Base-by-base conservation (phyloP, 2,113 vertebrate genomes). In the Saguinus midas region DNA sequence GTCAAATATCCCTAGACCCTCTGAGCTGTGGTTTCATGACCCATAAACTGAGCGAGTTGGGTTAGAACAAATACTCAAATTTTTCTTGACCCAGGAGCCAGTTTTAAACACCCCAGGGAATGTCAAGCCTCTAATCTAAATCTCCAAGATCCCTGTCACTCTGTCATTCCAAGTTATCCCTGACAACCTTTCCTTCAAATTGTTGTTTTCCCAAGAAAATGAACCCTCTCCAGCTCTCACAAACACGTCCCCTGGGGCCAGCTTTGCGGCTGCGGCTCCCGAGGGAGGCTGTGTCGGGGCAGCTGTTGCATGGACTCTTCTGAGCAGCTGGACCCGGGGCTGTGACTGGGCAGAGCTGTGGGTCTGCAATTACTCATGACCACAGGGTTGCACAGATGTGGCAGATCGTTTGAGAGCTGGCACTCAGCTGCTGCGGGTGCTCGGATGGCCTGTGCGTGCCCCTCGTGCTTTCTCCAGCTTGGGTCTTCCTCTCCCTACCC, bases 361-460 rank as follows among this genome's bases (percentile, higher is more conserved):
- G 27, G 13, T 14, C 84, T 21, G 23, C 25, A 32, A 18, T 8
- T 10, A 2, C 6, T 6, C 0, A 3, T 1, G 57, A 21, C 48
- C 37, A 8, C 8, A 5, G 40, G 29, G 66, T 27, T 0, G 0
- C 43, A 7, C 11, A 12, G 40, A 8, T 1, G 61, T 7, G 23
- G 48, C 52, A 6, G 21, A 1, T 12, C 18, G 40, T 58, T 29
- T 9, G 32, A 45, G 12, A 64, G 16, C 5, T 4, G 2, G 17
- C 0, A 1, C 58, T 8, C 68, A 14, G n/a, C 80, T 23, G 45
- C 58, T 13, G 1, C 12, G 0, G 43, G 43, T 1, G 78, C 61
- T 32, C 35, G 0, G 20, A 1, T 20, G 52, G 70, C 17, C 0
- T 4, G 23, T 43, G 16, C 0, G 0, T 50, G 55, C 21, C 27